A percentile compares a stretch with the other conserved stretches of the same genome.
These are phyloP conservation scores for Orestias chungarensis DNA, from an alignment of 2,797 vertebrate species.

Conservation along the genomic window DNA sequence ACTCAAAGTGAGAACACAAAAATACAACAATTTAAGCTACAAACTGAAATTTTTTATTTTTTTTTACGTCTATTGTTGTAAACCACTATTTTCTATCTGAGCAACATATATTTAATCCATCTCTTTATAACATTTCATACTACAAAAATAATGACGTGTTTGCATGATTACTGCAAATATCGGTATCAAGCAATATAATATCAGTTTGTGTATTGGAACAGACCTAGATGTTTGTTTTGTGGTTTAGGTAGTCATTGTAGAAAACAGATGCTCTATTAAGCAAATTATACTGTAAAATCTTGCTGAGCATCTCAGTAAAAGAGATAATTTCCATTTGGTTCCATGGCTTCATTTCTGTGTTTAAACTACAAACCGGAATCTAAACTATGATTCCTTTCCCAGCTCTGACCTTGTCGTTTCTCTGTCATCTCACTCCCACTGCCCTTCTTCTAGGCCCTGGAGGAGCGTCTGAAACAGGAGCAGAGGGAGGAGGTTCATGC, in stretches of 20 bases:
- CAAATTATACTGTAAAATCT: neutral
- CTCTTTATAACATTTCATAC: too few relatives aligned
- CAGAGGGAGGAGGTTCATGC: conserved; percentile 92
- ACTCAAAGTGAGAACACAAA: too few relatives aligned
- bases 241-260: neutral
- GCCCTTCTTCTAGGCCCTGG: conserved; percentile 84
- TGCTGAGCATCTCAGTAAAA: neutral
- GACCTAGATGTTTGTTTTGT: neutral
- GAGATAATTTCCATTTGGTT: too few relatives aligned
- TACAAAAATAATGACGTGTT: too few relatives aligned
- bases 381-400: neutral
- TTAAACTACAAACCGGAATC: neutral
- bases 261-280: neutral
- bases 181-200: too few relatives aligned
- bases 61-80: too few relatives aligned
- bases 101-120: too few relatives aligned
- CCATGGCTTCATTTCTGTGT: neutral
- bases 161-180: too few relatives aligned
- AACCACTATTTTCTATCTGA: too few relatives aligned
- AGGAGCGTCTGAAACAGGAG: conserved; percentile 92
- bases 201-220: too few relatives aligned
- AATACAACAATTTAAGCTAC: too few relatives aligned
- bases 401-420: neutral
- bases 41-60: too few relatives aligned
- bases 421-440: neutral